Evolutionary conservation across 2,113 vertebrate genomes (phyloP).

Genomic region (Octodon degus): DNA sequence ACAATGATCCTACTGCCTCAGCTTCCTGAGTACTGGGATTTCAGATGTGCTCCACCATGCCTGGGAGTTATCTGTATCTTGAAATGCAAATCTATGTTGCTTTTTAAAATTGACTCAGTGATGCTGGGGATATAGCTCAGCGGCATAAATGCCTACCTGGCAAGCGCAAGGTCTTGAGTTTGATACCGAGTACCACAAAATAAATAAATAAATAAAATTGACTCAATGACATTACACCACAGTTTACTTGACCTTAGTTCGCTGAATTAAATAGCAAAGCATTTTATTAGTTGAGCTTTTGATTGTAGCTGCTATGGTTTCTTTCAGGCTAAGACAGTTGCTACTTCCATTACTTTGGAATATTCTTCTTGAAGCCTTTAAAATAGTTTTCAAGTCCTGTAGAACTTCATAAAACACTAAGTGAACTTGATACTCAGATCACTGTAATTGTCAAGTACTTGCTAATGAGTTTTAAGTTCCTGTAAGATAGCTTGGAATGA

Average conservation of each 20-base stretch:
- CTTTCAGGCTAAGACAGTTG: slow-evolving; percentile 3
- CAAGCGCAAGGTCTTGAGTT: too few relatives aligned
- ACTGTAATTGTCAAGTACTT: slow-evolving; percentile 10
- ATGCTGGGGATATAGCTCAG: too few relatives aligned
- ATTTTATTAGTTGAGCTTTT: slow-evolving; percentile 6
- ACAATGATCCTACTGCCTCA: not conserved
- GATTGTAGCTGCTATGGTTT: not conserved
- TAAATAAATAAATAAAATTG: too few relatives aligned
- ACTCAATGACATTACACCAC: not conserved
- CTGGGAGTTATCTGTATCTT: not conserved
- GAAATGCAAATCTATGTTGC: not conserved
- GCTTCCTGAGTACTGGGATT: not conserved
- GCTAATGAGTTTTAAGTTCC: not conserved
- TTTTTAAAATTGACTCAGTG: not conserved
- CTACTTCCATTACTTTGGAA: not conserved
- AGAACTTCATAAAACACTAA: slow-evolving; percentile 33
- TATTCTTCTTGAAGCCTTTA: slow-evolving; percentile 13
- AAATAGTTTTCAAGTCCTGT: slow-evolving; percentile 6
- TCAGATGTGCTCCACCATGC: not conserved
- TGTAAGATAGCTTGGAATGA: not conserved
- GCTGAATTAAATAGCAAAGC: not conserved
- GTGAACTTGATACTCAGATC: slow-evolving; percentile 3
- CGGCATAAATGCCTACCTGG: too few relatives aligned
- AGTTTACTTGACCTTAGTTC: slow-evolving; percentile 2
- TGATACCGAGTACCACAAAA: too few relatives aligned